Conservation (phyloP, 2,797 vertebrate species). For the Rachycentron canadum region DNA sequence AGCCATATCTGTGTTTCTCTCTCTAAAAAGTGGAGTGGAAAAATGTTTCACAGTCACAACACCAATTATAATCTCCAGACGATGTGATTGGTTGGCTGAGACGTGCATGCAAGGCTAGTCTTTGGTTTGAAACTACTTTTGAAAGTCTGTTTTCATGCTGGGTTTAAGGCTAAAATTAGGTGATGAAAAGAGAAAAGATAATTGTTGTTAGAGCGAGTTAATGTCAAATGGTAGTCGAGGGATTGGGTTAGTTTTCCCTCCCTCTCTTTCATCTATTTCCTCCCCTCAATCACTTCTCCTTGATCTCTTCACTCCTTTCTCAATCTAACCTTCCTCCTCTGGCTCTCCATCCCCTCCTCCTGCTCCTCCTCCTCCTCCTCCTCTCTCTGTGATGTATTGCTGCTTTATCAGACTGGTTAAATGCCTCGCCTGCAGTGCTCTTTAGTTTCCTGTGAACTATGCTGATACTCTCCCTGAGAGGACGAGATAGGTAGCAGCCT, state of each 20-base stretch:
- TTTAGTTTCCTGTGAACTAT: conserved; percentile 57
- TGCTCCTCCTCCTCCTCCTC: background rate
- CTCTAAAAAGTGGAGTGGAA: conserved; percentile 7
- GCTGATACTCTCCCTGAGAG: conserved; percentile 45
- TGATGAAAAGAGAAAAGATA: background rate
- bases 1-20: conserved; percentile 8
- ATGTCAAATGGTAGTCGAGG: background rate
- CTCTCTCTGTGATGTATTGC: conserved; percentile 30
- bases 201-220: background rate
- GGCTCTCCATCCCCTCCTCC: background rate
- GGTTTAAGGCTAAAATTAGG: conserved; percentile 5
- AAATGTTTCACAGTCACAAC: conserved; percentile 22
- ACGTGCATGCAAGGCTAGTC: conserved; percentile 3
- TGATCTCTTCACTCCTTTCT: conserved; percentile 5
- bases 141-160: conserved; percentile 31
- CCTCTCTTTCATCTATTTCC: background rate
- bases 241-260: background rate
- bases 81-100: conserved; percentile 25
- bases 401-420: conserved; percentile 46
- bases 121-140: conserved; percentile 30
- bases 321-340: background rate
- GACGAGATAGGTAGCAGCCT: conserved; percentile 34
- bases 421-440: conserved; percentile 52
- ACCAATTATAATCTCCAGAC: conserved; percentile 34
- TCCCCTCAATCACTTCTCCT: background rate